Evolutionary conservation across 2,113 vertebrate genomes (phyloP).

Genomic region (Neolamprologus hecqui): DNA sequence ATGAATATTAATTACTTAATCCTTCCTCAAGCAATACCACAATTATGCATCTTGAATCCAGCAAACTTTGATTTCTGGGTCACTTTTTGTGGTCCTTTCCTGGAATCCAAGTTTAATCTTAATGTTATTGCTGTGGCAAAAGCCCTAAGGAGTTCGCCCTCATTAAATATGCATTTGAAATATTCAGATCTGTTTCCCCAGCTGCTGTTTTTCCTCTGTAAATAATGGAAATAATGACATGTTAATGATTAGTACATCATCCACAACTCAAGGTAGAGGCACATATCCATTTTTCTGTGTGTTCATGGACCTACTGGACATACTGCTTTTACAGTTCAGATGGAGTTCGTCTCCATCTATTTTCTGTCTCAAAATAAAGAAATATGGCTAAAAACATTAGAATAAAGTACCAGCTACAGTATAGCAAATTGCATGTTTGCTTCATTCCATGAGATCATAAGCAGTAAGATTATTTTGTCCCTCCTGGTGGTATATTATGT

Average conservation of each 20-base stretch:
- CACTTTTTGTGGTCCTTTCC: neutral
- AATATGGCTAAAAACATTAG: neutral
- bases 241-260: neutral
- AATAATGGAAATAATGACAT: slow-evolving; percentile 32
- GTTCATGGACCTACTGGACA: neutral
- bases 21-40: neutral
- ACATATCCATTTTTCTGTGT: neutral
- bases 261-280: neutral
- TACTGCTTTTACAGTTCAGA: neutral
- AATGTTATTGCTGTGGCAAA: neutral
- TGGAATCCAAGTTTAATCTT: slow-evolving; percentile 17
- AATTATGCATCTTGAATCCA: slow-evolving; percentile 11
- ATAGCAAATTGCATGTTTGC: slow-evolving; percentile 1
- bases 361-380: neutral
- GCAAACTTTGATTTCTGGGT: neutral
- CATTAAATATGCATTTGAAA: slow-evolving; percentile 44
- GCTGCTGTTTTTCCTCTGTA: slow-evolving; percentile 6
- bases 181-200: slow-evolving; percentile 13
- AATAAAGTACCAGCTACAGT: neutral
- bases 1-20: slow-evolving; percentile 16
- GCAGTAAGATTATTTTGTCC: slow-evolving; percentile 1
- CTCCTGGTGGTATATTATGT: slow-evolving; percentile 47
- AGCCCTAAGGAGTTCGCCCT: neutral
- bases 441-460: slow-evolving; percentile 9
- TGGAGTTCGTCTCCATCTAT: neutral